Percentiles rank a stretch among this genome's conserved stretches.
phyloP scores from a whole-genome alignment of 2,797 vertebrate genomes.

The Esox masquinongy region DNA sequence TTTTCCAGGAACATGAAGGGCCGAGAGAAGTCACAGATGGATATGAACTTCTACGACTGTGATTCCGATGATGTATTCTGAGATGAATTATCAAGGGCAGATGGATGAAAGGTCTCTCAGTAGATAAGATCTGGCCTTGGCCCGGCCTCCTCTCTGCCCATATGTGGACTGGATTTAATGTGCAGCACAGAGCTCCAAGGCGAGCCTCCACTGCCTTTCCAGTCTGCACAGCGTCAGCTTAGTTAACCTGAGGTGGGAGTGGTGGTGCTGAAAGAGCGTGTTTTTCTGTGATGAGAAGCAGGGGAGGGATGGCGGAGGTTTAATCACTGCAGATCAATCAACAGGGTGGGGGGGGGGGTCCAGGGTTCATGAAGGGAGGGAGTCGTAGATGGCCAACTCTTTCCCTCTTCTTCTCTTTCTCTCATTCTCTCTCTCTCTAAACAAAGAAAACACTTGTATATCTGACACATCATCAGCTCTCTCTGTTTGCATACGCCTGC shows the following conservation, averaged over 20 bases:
- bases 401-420: conserved; percentile 11
- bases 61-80: neutral
- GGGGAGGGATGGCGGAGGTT: conserved; percentile 1
- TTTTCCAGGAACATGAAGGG: conserved; percentile 5
- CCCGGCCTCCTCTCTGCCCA: conserved; percentile 6
- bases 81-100: neutral
- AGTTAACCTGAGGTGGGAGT: neutral
- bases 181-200: neutral
- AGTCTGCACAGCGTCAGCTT: neutral
- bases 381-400: conserved; percentile 56
- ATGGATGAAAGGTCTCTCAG: neutral
- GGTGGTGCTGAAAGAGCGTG: neutral
- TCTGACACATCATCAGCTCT: conserved; percentile 64
- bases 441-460: conserved; percentile 69
- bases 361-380: conserved; percentile 9
- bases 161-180: conserved; percentile 1
- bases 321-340: conserved; percentile 54
- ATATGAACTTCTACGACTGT: neutral
- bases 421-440: conserved; percentile 21
- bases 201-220: too few species aligned
- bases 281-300: neutral
- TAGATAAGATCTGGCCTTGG: conserved; percentile 9
- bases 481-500: conserved; percentile 62
- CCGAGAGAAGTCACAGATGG: conserved; percentile 1
- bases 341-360: conserved; percentile 28